Evolutionary conservation across 1,140 invertebrate species (phyloP).

Genomic region (Diachasmimorpha longicaudata): DNA sequence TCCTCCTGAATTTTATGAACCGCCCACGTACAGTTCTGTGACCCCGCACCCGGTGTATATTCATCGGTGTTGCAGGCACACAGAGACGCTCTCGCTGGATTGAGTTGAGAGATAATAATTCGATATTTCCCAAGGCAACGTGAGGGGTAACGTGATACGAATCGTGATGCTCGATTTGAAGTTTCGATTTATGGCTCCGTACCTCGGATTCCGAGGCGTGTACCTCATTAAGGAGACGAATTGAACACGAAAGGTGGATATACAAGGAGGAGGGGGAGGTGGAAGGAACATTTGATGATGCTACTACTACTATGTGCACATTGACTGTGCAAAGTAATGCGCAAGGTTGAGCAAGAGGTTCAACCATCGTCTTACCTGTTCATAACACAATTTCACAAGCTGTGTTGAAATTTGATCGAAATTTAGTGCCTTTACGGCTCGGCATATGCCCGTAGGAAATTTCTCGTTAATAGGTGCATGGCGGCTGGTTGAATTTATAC

Average conservation of each 20-base stretch:
- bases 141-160: constrained; percentile 25
- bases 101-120: constrained; percentile 29
- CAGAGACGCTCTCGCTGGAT: constrained; percentile 4
- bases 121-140: constrained; percentile 26
- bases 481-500: constrained; percentile 2
- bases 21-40: neutral
- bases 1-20: neutral
- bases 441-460: constrained; percentile 11
- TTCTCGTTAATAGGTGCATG: constrained; percentile 22
- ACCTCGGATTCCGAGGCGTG: constrained; percentile 18
- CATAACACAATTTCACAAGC: constrained; percentile 22
- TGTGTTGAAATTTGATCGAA: constrained; percentile 35
- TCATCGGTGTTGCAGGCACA: neutral
- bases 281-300: neutral
- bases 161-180: constrained; percentile 28
- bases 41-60: neutral
- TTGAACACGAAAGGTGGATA: constrained; percentile 1
- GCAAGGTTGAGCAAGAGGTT: neutral
- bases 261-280: neutral
- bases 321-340: neutral
- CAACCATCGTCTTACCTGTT: constrained; percentile 2
- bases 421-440: constrained; percentile 22
- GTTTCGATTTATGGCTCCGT: constrained; percentile 29
- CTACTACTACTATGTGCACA: constrained; percentile 6
- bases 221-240: constrained; percentile 26